Conservation (phyloP, 1,140 invertebrate species). For the Streblospio benedicti region DNA sequence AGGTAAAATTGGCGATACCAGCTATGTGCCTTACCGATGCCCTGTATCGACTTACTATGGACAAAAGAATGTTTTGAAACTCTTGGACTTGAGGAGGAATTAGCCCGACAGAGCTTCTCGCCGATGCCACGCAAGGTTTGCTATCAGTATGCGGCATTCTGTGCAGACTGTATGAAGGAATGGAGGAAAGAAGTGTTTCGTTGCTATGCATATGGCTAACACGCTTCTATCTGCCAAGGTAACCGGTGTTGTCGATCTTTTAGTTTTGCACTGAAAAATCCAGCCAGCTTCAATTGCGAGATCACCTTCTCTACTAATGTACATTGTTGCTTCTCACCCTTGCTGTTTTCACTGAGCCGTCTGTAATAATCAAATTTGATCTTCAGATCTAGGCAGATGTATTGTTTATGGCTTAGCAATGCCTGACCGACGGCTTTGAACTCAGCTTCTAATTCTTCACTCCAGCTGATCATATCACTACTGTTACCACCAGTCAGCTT, state of each 20-base stretch:
- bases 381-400: neutral
- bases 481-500: no score
- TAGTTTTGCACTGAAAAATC: constrained; percentile 21
- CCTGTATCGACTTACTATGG: constrained; percentile 19
- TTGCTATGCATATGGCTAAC: constrained; percentile 18
- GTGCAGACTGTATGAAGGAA: constrained; percentile 19
- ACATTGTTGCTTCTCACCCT: constrained; percentile 21
- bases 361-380: constrained; percentile 11
- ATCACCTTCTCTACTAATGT: constrained; percentile 12
- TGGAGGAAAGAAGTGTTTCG: constrained; percentile 22
- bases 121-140: constrained; percentile 23
- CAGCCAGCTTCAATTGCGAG: constrained; percentile 9
- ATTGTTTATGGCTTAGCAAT: no score
- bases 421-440: constrained; percentile 6
- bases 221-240: constrained; percentile 23
- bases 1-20: constrained; percentile 14
- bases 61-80: constrained; percentile 18
- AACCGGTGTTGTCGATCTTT: constrained; percentile 20
- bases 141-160: constrained; percentile 18
- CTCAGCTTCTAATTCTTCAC: constrained; percentile 7
- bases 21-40: constrained; percentile 16
- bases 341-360: constrained; percentile 14
- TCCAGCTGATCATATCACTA: no score
- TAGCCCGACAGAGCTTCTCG: constrained; percentile 21
- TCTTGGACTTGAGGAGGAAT: constrained; percentile 22